Conservation (phyloP, 2,797 vertebrate genomes). For the Taenioides sp. region DNA sequence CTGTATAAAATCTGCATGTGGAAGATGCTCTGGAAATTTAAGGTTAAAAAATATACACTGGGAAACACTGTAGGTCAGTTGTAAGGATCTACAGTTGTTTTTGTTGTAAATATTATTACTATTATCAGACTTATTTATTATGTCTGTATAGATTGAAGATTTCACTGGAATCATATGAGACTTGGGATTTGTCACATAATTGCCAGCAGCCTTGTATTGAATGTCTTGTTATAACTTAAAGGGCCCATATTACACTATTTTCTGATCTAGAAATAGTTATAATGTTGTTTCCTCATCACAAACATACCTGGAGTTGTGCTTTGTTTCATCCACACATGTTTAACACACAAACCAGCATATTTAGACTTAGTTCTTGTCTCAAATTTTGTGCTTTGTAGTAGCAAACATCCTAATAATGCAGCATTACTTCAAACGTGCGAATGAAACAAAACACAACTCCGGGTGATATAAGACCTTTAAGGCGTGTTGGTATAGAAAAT, state of each 20-base stretch:
- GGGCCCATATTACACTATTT: no score
- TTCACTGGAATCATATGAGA: constrained; percentile 55
- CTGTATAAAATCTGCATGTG: constrained; percentile 6
- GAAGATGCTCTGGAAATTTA: neutral
- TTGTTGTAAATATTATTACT: constrained; percentile 64
- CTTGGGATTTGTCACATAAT: neutral
- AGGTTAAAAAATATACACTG: constrained; percentile 4
- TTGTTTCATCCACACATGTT: no score
- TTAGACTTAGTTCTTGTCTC: no score
- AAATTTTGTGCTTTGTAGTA: no score
- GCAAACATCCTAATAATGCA: no score
- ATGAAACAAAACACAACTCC: no score
- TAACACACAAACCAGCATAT: no score
- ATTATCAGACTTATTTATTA: constrained; percentile 68
- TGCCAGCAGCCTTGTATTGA: neutral
- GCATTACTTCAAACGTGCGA: no score
- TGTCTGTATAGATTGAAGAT: constrained; percentile 54
- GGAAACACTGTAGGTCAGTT: neutral
- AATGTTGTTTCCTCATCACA: no score
- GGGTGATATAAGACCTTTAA: neutral
- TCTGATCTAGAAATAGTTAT: no score
- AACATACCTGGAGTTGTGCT: no score
- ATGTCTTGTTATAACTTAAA: neutral
- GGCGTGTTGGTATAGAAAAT: constrained; percentile 4
- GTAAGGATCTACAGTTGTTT: neutral